Evolutionary conservation across 1,140 invertebrate genomes (phyloP).

Genomic region (Cherax destructor): DNA sequence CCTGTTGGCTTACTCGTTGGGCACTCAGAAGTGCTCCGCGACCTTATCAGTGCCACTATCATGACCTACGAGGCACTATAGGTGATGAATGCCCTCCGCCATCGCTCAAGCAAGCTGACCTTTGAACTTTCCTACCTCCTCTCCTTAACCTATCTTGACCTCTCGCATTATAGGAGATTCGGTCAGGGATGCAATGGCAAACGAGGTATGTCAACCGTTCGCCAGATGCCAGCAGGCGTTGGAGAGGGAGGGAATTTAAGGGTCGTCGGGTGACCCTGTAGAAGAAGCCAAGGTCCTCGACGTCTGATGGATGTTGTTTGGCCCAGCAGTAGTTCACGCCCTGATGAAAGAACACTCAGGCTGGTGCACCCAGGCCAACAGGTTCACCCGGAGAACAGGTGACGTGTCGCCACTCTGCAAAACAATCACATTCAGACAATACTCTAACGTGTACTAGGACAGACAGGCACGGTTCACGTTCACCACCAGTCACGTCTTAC

Average conservation of each 20-base stretch:
- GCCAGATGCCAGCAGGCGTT: background rate
- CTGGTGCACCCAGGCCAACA: background rate
- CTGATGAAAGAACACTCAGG: conserved; percentile 33
- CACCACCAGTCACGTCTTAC: too few relatives aligned
- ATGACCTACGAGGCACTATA: background rate
- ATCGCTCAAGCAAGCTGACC: background rate
- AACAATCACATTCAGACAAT: too few relatives aligned
- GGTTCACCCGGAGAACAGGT: background rate
- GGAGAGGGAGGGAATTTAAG: background rate
- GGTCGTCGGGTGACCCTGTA: background rate
- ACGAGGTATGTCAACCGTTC: background rate
- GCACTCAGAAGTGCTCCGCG: too few relatives aligned
- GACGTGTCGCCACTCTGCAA: too few relatives aligned
- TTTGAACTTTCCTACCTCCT: background rate
- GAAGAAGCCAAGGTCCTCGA: background rate
- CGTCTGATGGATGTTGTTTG: conserved; percentile 18
- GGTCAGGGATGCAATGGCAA: background rate
- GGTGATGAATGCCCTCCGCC: background rate
- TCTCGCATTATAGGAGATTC: background rate
- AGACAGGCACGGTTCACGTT: too few relatives aligned
- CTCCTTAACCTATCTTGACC: conserved; percentile 25
- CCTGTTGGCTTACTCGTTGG: too few relatives aligned
- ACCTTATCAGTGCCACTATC: background rate
- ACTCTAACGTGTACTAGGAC: too few relatives aligned
- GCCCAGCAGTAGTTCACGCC: conserved; percentile 33